Evolutionary conservation across 2,888 invertebrate species (phyloP).

Genomic region (Eristalis pertinax): DNA sequence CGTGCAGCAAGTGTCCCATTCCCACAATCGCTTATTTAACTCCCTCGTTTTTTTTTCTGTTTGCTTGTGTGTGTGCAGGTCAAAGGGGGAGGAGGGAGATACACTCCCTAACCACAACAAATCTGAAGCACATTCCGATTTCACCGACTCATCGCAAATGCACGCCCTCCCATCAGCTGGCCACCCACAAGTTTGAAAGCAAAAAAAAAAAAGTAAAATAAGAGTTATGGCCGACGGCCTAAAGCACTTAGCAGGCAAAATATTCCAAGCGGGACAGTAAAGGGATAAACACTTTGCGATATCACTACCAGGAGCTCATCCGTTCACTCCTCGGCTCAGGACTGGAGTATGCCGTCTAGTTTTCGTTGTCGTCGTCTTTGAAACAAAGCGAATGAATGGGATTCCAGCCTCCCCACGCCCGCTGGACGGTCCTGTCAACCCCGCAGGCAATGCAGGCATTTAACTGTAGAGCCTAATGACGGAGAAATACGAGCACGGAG

Average conservation of each 20-base stretch:
- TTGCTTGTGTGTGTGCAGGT: not conserved
- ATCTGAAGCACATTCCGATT: conserved; percentile 40
- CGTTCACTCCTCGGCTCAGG: conserved; percentile 14
- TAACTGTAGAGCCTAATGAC: conserved; percentile 50
- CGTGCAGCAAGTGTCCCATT: conserved; percentile 13
- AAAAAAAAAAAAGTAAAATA: not conserved
- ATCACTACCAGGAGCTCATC: conserved; percentile 36
- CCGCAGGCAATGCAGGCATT: conserved; percentile 3
- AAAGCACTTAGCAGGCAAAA: conserved; percentile 23
- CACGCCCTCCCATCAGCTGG: not conserved
- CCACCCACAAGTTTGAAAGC: not conserved
- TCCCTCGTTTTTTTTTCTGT: not conserved
- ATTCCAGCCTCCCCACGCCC: conserved; percentile 12
- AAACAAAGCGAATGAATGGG: conserved; percentile 13
- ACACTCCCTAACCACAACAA: conserved; percentile 45
- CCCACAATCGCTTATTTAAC: conserved; percentile 44
- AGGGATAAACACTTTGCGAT: conserved; percentile 57
- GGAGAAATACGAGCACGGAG: conserved; percentile 47
- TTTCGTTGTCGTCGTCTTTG: not conserved
- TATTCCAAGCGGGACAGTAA: conserved; percentile 34
- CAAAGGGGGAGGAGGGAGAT: not conserved
- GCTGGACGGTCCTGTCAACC: not conserved
- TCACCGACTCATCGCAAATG: conserved; percentile 10
- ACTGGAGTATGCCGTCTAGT: conserved; percentile 14
- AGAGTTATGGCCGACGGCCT: conserved; percentile 6